Base-by-base conservation (phyloP, 2,888 invertebrate species). In the Nomada lathburiana region DNA sequence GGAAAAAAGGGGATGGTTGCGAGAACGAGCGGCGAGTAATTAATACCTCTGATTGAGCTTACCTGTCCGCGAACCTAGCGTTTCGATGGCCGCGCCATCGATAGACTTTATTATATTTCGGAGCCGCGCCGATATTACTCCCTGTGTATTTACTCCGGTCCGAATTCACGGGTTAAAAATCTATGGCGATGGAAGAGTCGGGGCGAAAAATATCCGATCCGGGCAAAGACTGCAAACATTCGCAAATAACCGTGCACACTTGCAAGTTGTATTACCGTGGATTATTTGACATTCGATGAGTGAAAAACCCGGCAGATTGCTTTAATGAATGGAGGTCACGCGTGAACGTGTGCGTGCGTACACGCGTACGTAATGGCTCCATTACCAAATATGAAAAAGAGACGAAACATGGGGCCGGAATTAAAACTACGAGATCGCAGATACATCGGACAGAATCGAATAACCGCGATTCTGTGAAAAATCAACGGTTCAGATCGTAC, bases 11-110 rank as follows among this genome's bases (percentile, higher is more conserved):
- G 13, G 13, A 53, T 29, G 57, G 53, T 59, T 53, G 42, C 36
- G 26, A 20, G 29, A n/a, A 36, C 50, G 72, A 57, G 47, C 69
- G 67, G 11, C 74, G 63, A 75, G 83, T 73, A 88, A 86, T 86
- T 88, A 86, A 84, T 88, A 83, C 85, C 76, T 79, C 83, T 75
- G 75, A 83, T 83, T 36, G 83, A 64, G 64, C 72, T 70, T 59
- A 72, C 68, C 60, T 59, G 20, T 20, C 68, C 73, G 62, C 70
- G 74, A 72, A 71, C 68, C 76, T 68, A 79, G 70, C 73, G 59
- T 70, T 69, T 70, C 70, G 55, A 47, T 36, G 60, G 63, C 67
- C 64, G 59, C 3, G 11, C 23, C 29, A 23, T n/a, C 68, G 44
- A 26, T 73, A 65, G 42, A 60, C 68, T 80, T 82, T 74, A 78